Percentiles rank a stretch among this genome's conserved stretches.
Evolutionary conservation across 2,113 vertebrate species (phyloP).

Genomic region (Sterna hirundo): DNA sequence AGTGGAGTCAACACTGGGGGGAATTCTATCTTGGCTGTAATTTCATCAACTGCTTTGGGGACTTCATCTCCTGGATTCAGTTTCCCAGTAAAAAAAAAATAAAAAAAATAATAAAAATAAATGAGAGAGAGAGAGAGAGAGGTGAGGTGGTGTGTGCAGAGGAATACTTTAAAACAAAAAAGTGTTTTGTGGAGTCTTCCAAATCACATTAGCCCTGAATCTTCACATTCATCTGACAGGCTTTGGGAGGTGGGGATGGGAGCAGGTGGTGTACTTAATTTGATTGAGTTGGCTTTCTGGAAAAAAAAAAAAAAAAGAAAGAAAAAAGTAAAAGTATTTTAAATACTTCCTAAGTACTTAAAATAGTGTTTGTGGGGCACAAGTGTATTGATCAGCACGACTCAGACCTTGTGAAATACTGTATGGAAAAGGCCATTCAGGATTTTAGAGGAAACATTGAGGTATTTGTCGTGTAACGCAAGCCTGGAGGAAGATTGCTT

Average conservation of each 20-base stretch:
- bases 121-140: no score
- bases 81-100: background rate
- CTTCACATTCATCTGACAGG: background rate
- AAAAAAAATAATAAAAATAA: background rate
- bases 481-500: background rate
- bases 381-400: background rate
- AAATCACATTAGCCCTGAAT: background rate
- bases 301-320: no score
- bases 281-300: background rate
- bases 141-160: no score
- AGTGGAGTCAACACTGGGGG: background rate
- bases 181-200: background rate
- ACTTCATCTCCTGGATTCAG: background rate
- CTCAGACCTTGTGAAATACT: background rate
- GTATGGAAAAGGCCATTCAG: background rate
- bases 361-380: background rate
- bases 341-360: background rate
- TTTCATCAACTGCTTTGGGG: background rate
- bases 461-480: background rate
- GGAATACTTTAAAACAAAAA: background rate
- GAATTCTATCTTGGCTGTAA: background rate
- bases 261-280: background rate
- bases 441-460: background rate
- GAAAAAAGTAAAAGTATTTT: background rate
- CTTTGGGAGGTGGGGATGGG: background rate